phyloP scores from a whole-genome alignment of 2,797 vertebrate genomes.

The Myotis daubentonii region DNA sequence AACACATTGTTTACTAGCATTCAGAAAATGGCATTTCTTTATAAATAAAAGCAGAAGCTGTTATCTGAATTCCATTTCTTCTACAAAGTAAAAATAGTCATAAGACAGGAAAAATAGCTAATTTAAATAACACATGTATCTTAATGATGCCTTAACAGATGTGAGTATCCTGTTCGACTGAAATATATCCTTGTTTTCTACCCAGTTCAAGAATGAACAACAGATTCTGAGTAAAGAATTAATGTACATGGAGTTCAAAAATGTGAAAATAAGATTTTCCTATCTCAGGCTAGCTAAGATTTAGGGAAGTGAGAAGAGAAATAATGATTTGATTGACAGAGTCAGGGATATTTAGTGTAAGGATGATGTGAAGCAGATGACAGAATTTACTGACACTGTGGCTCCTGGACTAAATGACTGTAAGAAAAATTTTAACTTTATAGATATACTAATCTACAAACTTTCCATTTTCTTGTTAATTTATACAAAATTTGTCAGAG shows the following conservation, averaged over 20 bases:
- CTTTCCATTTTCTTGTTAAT: slow-evolving; percentile 41
- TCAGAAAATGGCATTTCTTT: slow-evolving; percentile 31
- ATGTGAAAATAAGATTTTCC: not conserved
- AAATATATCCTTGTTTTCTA: slow-evolving; percentile 19
- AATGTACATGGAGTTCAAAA: not conserved
- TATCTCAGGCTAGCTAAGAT: not conserved
- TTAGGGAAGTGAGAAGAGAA: not conserved
- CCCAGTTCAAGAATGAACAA: not conserved
- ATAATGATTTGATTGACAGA: not conserved
- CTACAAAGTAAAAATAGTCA: not conserved
- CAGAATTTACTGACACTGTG: not conserved
- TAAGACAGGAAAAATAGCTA: not conserved
- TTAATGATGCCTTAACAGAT: not conserved
- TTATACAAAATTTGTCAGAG: not conserved
- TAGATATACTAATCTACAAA: not conserved
- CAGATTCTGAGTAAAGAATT: slow-evolving; percentile 17
- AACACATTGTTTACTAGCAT: slow-evolving; percentile 3
- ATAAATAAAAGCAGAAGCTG: slow-evolving; percentile 32
- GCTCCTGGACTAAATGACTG: not conserved
- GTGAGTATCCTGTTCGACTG: not conserved
- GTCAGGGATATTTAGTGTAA: not conserved
- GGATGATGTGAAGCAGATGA: not conserved
- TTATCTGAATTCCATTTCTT: slow-evolving; percentile 15
- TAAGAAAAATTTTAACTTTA: not conserved
- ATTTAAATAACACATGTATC: slow-evolving; percentile 11